Conservation (phyloP, 2,888 invertebrate species). For the Meloe dianella region DNA sequence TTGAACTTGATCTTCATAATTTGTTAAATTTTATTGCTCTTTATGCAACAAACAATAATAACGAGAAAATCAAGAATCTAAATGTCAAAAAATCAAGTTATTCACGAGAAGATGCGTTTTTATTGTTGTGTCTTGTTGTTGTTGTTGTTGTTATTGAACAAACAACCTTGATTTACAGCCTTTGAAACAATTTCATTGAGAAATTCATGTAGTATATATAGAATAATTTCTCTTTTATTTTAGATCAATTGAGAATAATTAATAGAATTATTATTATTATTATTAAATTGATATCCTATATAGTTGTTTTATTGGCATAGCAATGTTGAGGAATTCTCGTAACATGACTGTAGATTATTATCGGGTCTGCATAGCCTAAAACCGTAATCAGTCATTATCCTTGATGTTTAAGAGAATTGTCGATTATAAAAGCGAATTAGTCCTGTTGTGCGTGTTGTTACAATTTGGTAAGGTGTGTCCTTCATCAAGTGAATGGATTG, state of each 20-base stretch:
- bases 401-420: not conserved
- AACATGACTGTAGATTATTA: not conserved
- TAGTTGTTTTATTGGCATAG: not conserved
- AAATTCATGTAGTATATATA: not conserved
- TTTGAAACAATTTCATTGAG: not conserved
- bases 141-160: not conserved
- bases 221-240: not conserved
- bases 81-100: slow-evolving; percentile 10
- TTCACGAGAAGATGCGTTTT: not conserved
- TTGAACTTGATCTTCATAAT: slow-evolving; percentile 1
- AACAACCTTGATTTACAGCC: not conserved
- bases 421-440: not conserved
- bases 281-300: not conserved
- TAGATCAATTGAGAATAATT: too few species aligned
- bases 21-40: too few species aligned
- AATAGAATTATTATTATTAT: not conserved
- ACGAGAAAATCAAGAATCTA: not conserved
- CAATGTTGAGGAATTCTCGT: not conserved
- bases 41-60: not conserved
- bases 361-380: not conserved
- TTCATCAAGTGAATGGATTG: slow-evolving; percentile 2
- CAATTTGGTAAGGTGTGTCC: slow-evolving; percentile 13
- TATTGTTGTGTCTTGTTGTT: not conserved
- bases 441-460: not conserved
- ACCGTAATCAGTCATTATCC: not conserved